Evolutionary conservation across 2,888 invertebrate species (phyloP).

Genomic region (Caenorhabditis wallacei): DNA sequence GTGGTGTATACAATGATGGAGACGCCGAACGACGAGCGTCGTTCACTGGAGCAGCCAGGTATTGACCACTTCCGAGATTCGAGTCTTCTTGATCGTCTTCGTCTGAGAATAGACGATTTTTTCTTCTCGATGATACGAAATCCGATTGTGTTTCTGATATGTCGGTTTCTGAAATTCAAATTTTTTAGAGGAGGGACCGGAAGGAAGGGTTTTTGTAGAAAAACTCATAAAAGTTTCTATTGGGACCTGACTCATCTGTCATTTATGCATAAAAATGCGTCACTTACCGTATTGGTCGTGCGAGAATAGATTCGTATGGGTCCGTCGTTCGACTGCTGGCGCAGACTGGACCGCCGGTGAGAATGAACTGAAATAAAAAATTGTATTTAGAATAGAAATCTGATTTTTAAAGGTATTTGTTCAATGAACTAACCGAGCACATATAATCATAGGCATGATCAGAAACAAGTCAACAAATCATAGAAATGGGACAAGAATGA

Average conservation of each 20-base stretch:
- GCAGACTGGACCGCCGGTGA: constrained; percentile 69
- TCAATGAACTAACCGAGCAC: constrained; percentile 59
- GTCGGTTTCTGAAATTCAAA: constrained; percentile 63
- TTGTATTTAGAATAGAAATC: background rate
- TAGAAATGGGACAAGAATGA: constrained; percentile 10
- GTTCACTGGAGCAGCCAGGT: constrained; percentile 40
- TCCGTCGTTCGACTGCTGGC: constrained; percentile 69
- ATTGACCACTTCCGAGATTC: constrained; percentile 41
- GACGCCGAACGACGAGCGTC: constrained; percentile 62
- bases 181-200: too few relatives aligned
- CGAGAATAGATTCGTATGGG: constrained; percentile 67
- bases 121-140: constrained; percentile 69
- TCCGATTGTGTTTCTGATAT: constrained; percentile 71
- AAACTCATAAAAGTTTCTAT: background rate
- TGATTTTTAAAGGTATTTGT: background rate
- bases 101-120: constrained; percentile 56
- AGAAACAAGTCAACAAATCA: constrained; percentile 4
- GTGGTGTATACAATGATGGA: constrained; percentile 42
- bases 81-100: constrained; percentile 57
- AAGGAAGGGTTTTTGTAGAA: background rate
- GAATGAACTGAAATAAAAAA: constrained; percentile 63
- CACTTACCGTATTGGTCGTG: constrained; percentile 63
- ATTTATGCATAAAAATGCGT: background rate
- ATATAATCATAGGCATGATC: constrained; percentile 48
- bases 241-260: background rate